Conservation (phyloP, 2,113 vertebrate genomes). For the Nanger granti region DNA sequence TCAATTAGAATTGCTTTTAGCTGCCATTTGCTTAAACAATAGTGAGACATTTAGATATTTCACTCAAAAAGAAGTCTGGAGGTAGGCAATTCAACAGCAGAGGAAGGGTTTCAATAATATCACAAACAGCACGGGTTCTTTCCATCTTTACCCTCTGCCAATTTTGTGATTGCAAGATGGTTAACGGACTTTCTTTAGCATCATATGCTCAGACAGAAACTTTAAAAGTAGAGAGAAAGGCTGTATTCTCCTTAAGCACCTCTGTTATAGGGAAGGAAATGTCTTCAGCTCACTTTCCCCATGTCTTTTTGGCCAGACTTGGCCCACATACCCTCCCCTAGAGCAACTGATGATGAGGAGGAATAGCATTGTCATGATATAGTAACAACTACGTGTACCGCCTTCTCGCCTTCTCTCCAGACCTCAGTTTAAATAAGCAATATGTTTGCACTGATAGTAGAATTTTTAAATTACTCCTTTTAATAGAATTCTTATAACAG, state of each 20-base stretch:
- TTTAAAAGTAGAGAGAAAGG: neutral
- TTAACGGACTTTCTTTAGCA: neutral
- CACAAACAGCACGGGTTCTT: neutral
- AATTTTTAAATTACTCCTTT: neutral
- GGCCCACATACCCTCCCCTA: neutral
- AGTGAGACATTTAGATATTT: neutral
- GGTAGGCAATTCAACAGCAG: neutral
- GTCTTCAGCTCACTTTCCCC: neutral
- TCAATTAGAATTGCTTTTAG: neutral
- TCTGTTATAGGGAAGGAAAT: neutral
- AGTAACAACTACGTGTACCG: neutral
- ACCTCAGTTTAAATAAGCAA: neutral
- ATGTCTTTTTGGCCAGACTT: neutral
- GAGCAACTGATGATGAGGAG: neutral
- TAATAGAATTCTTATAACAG: neutral
- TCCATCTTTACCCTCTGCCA: neutral
- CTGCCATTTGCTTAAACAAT: neutral
- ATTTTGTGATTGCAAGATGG: neutral
- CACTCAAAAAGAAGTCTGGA: neutral
- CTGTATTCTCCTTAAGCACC: neutral
- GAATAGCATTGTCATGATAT: too few species aligned
- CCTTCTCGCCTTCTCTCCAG: neutral
- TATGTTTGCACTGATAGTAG: neutral
- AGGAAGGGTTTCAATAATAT: neutral
- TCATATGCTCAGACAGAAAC: neutral